Evolutionary conservation across 2,113 vertebrate species (phyloP).

Genomic region (Otus sunia): DNA sequence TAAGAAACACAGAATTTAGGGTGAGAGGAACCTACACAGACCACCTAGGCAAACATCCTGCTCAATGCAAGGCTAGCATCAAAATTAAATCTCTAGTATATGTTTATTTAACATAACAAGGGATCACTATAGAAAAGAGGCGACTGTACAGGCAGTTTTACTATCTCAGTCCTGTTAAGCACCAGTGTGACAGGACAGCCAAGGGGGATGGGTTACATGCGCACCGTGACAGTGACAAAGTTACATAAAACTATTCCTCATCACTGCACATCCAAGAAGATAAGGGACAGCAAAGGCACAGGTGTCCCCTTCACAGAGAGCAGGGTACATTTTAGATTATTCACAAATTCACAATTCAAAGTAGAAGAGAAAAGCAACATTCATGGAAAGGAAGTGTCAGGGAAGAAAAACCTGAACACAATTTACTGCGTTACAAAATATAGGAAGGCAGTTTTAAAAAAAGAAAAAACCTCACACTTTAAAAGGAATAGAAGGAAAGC

Average conservation of each 20-base stretch:
- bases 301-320: not conserved
- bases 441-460: not conserved
- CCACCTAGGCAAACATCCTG: not conserved
- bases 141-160: not conserved
- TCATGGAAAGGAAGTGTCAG: not conserved
- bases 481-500: not conserved
- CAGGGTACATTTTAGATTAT: fast-evolving
- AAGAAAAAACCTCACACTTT: no score
- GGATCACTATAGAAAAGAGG: not conserved
- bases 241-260: not conserved
- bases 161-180: not conserved
- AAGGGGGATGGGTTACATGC: fast-evolving
- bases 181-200: not conserved
- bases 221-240: not conserved
- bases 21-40: not conserved
- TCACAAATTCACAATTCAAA: not conserved
- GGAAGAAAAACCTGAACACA: not conserved
- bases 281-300: not conserved
- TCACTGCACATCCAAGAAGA: fast-evolving
- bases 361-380: not conserved
- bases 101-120: not conserved
- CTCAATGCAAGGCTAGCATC: not conserved
- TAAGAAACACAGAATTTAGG: not conserved
- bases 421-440: not conserved
- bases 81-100: not conserved